Evolutionary conservation across 2,888 invertebrate genomes (phyloP).

Genomic region (Anorthoa munda): DNA sequence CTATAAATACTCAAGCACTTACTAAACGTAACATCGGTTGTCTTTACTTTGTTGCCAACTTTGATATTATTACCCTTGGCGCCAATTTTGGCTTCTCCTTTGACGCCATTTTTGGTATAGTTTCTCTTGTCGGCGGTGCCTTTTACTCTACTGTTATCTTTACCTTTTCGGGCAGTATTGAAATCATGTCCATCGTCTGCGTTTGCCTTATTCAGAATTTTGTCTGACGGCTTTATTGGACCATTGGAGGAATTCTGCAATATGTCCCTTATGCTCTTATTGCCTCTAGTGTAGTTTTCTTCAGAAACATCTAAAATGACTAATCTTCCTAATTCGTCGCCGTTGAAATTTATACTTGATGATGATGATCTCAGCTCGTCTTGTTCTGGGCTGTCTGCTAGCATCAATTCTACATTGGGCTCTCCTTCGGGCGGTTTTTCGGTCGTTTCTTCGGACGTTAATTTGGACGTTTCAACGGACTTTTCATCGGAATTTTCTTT

Average conservation of each 20-base stretch:
- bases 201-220: no score
- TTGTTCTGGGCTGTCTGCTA: no score
- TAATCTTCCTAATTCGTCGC: not conserved
- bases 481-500: no score
- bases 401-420: no score
- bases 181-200: not conserved
- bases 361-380: not conserved
- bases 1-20: constrained; percentile 10
- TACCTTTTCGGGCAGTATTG: not conserved
- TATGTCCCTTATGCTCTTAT: no score
- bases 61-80: not conserved
- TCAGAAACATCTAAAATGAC: not conserved
- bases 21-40: constrained; percentile 8
- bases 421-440: no score
- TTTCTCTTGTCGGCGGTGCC: not conserved
- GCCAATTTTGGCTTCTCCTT: not conserved
- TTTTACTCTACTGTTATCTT: not conserved
- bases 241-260: no score
- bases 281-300: not conserved
- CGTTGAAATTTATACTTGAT: not conserved
- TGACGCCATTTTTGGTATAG: not conserved
- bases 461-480: no score
- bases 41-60: not conserved
- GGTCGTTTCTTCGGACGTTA: no score
- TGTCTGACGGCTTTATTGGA: no score